Percentiles rank a stretch among this genome's conserved stretches.
phyloP scores from a whole-genome alignment of 2,888 invertebrate species.

The Drosophila borborema region DNA sequence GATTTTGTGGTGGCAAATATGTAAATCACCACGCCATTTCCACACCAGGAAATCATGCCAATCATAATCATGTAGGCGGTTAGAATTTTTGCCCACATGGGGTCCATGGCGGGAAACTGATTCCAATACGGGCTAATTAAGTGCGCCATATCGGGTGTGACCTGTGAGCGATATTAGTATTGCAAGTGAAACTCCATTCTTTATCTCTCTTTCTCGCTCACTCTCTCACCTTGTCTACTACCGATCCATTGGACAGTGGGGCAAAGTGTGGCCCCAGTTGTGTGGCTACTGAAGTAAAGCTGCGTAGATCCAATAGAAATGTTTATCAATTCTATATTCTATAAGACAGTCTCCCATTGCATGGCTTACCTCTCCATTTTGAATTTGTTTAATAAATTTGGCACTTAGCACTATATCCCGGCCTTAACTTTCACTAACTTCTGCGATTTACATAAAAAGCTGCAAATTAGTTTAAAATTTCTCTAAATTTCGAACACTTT shows the following conservation, averaged over 20 bases:
- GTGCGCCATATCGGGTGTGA: constrained; percentile 88
- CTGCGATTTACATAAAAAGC: constrained; percentile 77
- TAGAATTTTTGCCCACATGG: constrained; percentile 93
- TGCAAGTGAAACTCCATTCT: neutral
- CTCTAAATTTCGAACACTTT: constrained; percentile 74
- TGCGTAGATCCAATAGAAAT: constrained; percentile 22
- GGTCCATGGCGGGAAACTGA: constrained; percentile 95
- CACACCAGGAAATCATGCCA: constrained; percentile 86
- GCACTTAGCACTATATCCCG: constrained; percentile 71
- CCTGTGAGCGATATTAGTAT: constrained; percentile 60
- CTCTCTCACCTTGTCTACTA: constrained; percentile 90
- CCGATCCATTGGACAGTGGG: constrained; percentile 88
- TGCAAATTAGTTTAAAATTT: constrained; percentile 67
- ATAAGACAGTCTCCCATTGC: neutral
- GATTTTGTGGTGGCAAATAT: constrained; percentile 85
- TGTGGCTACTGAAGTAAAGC: constrained; percentile 67
- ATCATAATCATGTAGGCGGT: constrained; percentile 92
- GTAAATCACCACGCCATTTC: constrained; percentile 84
- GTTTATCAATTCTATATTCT: neutral
- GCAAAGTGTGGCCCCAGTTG: constrained; percentile 85
- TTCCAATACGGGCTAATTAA: constrained; percentile 92
- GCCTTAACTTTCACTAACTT: constrained; percentile 53
- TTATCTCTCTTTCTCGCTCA: neutral
- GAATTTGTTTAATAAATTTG: constrained; percentile 2
- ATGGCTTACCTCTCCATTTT: constrained; percentile 81